These are phyloP conservation scores for Mesoligia furuncula DNA, from an alignment of 2,888 invertebrate species.

Conservation along the genomic window DNA sequence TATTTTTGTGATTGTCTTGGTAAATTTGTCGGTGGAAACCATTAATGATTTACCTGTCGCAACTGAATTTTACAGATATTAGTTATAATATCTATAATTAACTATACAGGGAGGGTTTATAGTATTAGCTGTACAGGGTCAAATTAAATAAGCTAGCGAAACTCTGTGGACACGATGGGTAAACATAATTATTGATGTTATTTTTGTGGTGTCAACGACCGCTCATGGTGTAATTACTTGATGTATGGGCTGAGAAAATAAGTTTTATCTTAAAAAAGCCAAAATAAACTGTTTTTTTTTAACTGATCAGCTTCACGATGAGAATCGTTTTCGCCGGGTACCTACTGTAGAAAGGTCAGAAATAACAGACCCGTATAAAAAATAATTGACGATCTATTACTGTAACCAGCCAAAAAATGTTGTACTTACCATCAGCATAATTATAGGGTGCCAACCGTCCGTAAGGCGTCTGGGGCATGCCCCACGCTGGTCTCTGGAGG, in stretches of 20 bases:
- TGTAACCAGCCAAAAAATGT: not conserved
- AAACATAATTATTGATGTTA: not conserved
- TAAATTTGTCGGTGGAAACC: too few species aligned
- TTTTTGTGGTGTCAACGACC: not conserved
- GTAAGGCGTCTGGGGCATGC: slow-evolving; percentile 94
- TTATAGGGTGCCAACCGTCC: slow-evolving; percentile 91
- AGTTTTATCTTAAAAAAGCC: not conserved
- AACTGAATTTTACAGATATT: not conserved
- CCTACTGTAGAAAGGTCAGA: not conserved
- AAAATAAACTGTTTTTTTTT: not conserved
- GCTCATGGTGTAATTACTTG: not conserved
- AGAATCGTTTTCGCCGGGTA: not conserved
- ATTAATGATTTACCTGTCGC: not conserved
- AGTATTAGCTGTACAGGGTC: not conserved
- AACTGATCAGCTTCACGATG: not conserved
- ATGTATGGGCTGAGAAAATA: not conserved
- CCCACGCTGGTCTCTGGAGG: slow-evolving; percentile 94
- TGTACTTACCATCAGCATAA: slow-evolving; percentile 92
- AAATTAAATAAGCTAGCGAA: not conserved
- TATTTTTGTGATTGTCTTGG: not conserved
- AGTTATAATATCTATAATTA: too few species aligned
- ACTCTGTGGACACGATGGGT: not conserved
- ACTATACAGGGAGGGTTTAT: too few species aligned
- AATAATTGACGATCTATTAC: not conserved
- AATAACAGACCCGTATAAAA: not conserved